These are phyloP conservation scores for Alectura lathami DNA, from an alignment of 2,113 vertebrate species.

Conservation along the genomic window DNA sequence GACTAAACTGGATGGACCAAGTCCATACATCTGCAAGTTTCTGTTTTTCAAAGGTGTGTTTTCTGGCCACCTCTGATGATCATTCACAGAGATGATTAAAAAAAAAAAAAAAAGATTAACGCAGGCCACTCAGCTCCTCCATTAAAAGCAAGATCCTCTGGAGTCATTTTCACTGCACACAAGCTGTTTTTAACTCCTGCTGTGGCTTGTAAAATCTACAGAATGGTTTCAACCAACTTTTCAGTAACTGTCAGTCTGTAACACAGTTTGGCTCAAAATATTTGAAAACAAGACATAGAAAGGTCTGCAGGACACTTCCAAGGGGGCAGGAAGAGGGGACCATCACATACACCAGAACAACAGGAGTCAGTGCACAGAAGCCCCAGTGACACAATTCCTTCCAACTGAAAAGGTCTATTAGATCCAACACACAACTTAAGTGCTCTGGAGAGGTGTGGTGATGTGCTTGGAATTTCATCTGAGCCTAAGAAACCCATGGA, in stretches of 20 bases:
- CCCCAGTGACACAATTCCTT: neutral
- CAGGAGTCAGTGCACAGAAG: neutral
- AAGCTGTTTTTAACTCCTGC: neutral
- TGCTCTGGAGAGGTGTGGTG: fast-evolving
- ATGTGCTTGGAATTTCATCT: neutral
- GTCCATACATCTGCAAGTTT: neutral
- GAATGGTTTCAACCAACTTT: neutral
- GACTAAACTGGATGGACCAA: neutral
- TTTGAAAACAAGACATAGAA: neutral
- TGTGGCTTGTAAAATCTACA: neutral
- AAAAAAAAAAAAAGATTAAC: neutral
- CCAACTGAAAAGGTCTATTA: neutral
- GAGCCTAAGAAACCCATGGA: neutral
- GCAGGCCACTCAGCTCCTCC: neutral
- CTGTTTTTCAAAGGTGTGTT: neutral
- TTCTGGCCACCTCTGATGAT: neutral
- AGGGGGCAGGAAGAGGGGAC: neutral
- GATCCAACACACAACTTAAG: neutral
- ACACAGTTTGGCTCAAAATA: neutral
- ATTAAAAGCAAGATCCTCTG: neutral
- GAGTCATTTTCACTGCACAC: neutral
- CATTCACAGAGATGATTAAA: neutral
- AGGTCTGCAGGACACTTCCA: neutral
- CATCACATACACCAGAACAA: neutral
- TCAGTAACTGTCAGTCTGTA: neutral